Conservation (phyloP, 2,888 invertebrate species). For the Gastrophysa polygoni region DNA sequence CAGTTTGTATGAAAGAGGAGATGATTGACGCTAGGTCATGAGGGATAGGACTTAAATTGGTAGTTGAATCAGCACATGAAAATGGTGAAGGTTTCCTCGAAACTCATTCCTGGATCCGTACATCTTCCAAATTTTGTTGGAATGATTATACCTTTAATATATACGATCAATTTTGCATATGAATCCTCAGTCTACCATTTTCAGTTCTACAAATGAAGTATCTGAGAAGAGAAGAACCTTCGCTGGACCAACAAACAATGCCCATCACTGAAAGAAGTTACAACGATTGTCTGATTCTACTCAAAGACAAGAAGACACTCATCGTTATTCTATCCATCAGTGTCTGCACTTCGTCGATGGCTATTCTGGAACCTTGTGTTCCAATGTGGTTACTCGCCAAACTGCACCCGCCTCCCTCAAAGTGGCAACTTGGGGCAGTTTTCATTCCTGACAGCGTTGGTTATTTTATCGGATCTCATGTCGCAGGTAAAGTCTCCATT, state of each 20-base stretch:
- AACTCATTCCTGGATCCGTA: too few relatives aligned
- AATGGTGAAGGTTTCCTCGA: too few relatives aligned
- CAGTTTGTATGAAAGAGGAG: too few relatives aligned
- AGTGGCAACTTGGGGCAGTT: constrained; percentile 80
- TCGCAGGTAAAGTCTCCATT: constrained; percentile 65
- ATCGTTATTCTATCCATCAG: constrained; percentile 73
- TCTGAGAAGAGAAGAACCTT: constrained; percentile 35
- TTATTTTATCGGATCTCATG: constrained; percentile 81
- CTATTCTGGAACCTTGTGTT: constrained; percentile 80
- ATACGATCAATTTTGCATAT: too few relatives aligned
- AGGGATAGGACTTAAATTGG: too few relatives aligned
- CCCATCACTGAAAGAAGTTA: constrained; percentile 45
- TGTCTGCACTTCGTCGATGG: constrained; percentile 81
- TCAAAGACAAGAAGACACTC: constrained; percentile 69
- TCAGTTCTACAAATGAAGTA: constrained; percentile 47
- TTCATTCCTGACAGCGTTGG: constrained; percentile 87
- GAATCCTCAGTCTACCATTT: too few relatives aligned
- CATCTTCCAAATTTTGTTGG: too few relatives aligned
- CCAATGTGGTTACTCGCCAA: constrained; percentile 80
- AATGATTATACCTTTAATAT: too few relatives aligned
- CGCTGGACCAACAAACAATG: too few relatives aligned
- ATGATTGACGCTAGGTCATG: too few relatives aligned
- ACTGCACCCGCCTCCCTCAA: constrained; percentile 69
- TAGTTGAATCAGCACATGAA: too few relatives aligned
- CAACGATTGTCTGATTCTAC: constrained; percentile 61